These are phyloP conservation scores for Xanthorhoe spadicearia DNA, from an alignment of 2,888 invertebrate species.

Conservation along the genomic window DNA sequence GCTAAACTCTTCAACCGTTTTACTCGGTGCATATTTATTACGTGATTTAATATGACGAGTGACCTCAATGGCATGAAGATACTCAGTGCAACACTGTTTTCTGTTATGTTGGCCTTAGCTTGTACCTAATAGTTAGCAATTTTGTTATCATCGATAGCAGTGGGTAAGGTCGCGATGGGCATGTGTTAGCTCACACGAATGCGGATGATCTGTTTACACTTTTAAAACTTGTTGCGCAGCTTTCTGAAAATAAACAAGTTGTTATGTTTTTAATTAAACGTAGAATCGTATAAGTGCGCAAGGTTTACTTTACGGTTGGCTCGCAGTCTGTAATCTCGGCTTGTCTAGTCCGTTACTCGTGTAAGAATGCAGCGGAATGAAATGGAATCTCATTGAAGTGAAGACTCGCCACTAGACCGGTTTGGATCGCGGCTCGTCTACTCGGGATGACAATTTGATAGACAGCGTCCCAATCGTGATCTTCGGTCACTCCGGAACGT, in stretches of 20 bases:
- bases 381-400: conserved; percentile 84
- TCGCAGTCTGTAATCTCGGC: conserved; percentile 55
- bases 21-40: conserved; percentile 22
- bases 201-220: conserved; percentile 51
- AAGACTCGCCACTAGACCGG: conserved; percentile 74
- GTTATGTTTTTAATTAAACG: conserved; percentile 46
- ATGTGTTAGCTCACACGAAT: conserved; percentile 46
- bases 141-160: conserved; percentile 54
- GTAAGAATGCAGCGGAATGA: conserved; percentile 82
- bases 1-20: conserved; percentile 21
- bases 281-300: conserved; percentile 38
- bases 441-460: conserved; percentile 75
- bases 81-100: conserved; percentile 46
- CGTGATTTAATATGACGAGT: conserved; percentile 39
- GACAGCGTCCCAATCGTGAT: conserved; percentile 65
- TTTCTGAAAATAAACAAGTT: conserved; percentile 49
- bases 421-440: conserved; percentile 70
- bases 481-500: conserved; percentile 47
- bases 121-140: conserved; percentile 48
- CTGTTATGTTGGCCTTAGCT: conserved; percentile 49
- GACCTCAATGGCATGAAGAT: conserved; percentile 44
- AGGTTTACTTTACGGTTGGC: conserved; percentile 53
- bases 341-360: conserved; percentile 77
- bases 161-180: conserved; percentile 63
- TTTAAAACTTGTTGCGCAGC: conserved; percentile 54